Percentiles rank a stretch among this genome's conserved stretches.
These are phyloP conservation scores for Oasisia sp. DNA, from an alignment of 2,888 invertebrate species.

Conservation along the genomic window DNA sequence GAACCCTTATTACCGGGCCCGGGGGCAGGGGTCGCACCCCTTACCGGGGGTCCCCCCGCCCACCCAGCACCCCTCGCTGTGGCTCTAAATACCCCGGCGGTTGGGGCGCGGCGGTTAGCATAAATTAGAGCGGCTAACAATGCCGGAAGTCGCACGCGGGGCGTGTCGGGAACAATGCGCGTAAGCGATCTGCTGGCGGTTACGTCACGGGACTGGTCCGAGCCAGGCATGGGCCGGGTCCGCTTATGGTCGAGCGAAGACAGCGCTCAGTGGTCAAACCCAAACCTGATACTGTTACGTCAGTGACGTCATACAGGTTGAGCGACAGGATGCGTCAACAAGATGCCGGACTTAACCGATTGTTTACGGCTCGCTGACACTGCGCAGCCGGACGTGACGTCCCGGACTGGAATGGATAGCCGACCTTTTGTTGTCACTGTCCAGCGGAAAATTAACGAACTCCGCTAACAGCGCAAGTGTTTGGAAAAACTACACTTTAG, in stretches of 20 bases:
- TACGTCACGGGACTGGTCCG: background rate
- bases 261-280: background rate
- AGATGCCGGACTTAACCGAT: background rate
- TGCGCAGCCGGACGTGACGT: background rate
- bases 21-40: background rate
- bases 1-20: conserved; percentile 10
- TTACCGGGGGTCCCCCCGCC: background rate
- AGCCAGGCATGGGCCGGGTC: background rate
- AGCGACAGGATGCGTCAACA: background rate
- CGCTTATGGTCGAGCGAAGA: background rate
- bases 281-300: background rate
- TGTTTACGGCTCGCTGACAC: background rate
- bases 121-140: background rate
- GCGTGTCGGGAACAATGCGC: background rate
- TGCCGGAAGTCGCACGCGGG: background rate
- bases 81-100: background rate
- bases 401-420: background rate
- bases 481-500: background rate
- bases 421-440: background rate
- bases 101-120: background rate
- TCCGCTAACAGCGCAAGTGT: background rate
- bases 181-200: background rate
- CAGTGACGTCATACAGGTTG: background rate
- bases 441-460: background rate
- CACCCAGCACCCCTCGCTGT: conserved; percentile 14